Percentiles rank a stretch among this genome's conserved stretches.
Conservation (phyloP, 2,113 vertebrate genomes). For the Naja naja region DNA sequence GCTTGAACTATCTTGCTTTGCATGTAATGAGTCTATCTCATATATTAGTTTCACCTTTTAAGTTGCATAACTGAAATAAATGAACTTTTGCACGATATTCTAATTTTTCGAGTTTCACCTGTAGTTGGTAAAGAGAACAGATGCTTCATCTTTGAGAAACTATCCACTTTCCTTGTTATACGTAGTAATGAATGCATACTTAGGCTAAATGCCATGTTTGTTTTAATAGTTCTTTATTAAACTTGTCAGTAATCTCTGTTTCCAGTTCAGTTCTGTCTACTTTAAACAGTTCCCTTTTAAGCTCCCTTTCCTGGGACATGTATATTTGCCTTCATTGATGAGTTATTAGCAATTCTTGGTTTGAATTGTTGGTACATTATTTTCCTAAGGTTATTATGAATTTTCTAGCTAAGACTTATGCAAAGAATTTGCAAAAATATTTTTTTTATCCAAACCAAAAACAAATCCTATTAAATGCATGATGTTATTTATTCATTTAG, state of each 20-base stretch:
- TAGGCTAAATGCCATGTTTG: conserved; percentile 43
- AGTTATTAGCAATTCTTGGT: conserved; percentile 41
- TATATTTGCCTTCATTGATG: neutral
- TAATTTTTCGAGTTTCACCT: too few relatives aligned
- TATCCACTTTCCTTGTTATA: conserved; percentile 47
- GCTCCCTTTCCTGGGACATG: neutral
- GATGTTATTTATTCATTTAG: neutral
- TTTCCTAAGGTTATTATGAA: conserved; percentile 27
- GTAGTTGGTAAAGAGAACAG: conserved; percentile 26
- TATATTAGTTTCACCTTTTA: too few relatives aligned
- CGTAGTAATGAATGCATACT: conserved; percentile 59
- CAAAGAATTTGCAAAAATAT: neutral
- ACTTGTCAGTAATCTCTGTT: conserved; percentile 63
- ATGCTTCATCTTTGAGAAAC: conserved; percentile 54
- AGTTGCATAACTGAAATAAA: too few relatives aligned
- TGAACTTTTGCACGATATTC: too few relatives aligned
- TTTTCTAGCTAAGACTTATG: conserved; percentile 21
- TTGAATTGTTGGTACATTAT: conserved; percentile 54
- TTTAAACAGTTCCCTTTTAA: conserved; percentile 62
- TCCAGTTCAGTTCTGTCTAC: conserved; percentile 48
- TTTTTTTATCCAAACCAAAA: conserved; percentile 6
- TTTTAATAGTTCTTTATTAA: conserved; percentile 66
- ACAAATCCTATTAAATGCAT: conserved; percentile 2
- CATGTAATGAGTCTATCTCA: too few relatives aligned
- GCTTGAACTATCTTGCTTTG: too few relatives aligned